Evolutionary conservation across 2,888 invertebrate species (phyloP).

Genomic region (Siphlonurus alternatus): DNA sequence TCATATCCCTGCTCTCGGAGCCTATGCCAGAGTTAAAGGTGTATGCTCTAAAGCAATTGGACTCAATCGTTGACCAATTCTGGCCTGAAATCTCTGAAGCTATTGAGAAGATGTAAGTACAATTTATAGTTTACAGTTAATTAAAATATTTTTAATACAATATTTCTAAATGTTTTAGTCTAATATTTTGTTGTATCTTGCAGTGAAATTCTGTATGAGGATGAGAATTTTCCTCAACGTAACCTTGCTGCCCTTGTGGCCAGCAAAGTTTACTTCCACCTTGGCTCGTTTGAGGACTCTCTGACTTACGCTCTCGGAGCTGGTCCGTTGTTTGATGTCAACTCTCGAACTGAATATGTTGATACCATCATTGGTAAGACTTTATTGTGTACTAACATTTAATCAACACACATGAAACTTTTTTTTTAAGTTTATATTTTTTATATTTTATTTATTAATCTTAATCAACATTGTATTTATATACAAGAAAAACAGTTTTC

Average conservation of each 20-base stretch:
- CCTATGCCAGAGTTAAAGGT: conserved; percentile 84
- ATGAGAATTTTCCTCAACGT: conserved; percentile 70
- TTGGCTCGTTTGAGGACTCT: conserved; percentile 94
- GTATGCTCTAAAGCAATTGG: conserved; percentile 82
- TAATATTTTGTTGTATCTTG: conserved; percentile 13
- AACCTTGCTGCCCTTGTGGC: conserved; percentile 92
- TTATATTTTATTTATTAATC: not conserved
- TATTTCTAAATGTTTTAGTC: too few relatives aligned
- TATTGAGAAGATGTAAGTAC: conserved; percentile 72
- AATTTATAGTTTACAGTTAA: conserved; percentile 6
- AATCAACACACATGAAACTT: conserved; percentile 5
- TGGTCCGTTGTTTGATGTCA: conserved; percentile 87
- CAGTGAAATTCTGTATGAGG: conserved; percentile 88
- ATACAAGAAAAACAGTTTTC: not conserved
- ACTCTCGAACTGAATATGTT: conserved; percentile 85
- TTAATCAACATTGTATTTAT: not conserved
- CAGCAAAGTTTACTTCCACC: conserved; percentile 95
- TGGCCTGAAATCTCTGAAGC: conserved; percentile 99
- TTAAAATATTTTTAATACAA: not conserved
- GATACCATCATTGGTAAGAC: conserved; percentile 69
- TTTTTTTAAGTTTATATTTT: conserved; percentile 5
- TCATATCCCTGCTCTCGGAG: conserved; percentile 90
- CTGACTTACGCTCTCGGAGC: conserved; percentile 94
- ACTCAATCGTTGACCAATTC: conserved; percentile 90
- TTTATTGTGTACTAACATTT: conserved; percentile 2